Base-by-base conservation (phyloP, 2,888 invertebrate genomes). In the Orthosia incerta region DNA sequence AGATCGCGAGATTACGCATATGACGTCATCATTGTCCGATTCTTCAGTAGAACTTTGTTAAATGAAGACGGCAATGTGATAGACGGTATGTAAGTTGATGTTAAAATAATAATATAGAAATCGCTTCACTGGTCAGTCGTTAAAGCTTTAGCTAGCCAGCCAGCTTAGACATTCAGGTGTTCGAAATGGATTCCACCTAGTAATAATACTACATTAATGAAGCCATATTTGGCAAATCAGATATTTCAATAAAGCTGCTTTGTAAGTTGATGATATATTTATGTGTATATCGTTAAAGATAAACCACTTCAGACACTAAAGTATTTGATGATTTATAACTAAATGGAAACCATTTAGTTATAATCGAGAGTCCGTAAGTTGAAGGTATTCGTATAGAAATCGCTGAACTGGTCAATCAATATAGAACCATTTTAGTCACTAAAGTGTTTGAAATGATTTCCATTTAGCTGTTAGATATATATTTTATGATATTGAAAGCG, bases 1-100 rank as follows among this genome's bases (percentile, higher is more conserved):
- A 91, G 95, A 95, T 95, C 88, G 85, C 85, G 83, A 89, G 93
- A 94, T 94, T 91, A 85, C 84, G 76, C 71, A 45, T 46, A 80
- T 91, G 89, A 90, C 88, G 89, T 89, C 88, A 91, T 86, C 70
- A 76, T 81, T 82, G 71, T 74, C 72, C 76, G 62, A 71, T 65
- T 75, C 68, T 75, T 69, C 59, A 74, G 62, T 66, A 48, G 63
- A 75, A 50, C 66, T 79, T 53, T 76, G 5, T 66, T 4, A 45
- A 73, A 50, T 68, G 31, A 66, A 68, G 62, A 45, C 12, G 39
- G 9, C 39, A 57, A 53, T 72, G 23, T 66, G 15, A 64, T 45
- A 55, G 23, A 20, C 15, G 15, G 7, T 48, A n/a, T 4, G 11
- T 50, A 48, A 23, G 12, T 26, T 18, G 2, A 16, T 39, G 11